A percentile compares a stretch with the other conserved stretches of the same genome.
phyloP scores from a whole-genome alignment of 2,888 invertebrate genomes.

The Anoncus sp. region DNA sequence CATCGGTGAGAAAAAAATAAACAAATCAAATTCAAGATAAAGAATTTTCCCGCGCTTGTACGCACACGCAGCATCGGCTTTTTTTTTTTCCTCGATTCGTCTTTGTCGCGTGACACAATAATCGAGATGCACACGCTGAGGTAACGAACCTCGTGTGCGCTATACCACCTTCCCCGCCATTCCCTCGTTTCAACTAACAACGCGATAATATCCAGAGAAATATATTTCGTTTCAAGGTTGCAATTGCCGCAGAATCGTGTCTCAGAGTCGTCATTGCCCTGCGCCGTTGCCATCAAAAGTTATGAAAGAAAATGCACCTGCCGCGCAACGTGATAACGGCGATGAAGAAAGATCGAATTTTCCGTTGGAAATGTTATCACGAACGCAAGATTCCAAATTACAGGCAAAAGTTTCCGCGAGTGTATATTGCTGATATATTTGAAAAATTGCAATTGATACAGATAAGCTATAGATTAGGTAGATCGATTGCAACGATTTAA shows the following conservation, averaged over 20 bases:
- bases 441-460: no score
- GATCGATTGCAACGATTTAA: no score
- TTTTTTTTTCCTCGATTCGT: not conserved
- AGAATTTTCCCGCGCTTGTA: slow-evolving; percentile 4
- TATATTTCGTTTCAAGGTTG: slow-evolving; percentile 13
- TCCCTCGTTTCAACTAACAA: not conserved
- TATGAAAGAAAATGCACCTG: slow-evolving; percentile 8
- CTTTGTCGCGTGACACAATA: slow-evolving; percentile 31
- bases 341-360: not conserved
- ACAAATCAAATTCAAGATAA: slow-evolving; percentile 22
- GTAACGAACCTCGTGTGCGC: not conserved
- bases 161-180: not conserved
- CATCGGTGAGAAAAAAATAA: not conserved
- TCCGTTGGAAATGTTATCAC: not conserved
- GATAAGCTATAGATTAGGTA: no score
- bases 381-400: not conserved
- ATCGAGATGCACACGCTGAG: slow-evolving; percentile 13
- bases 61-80: not conserved
- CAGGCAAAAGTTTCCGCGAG: not conserved
- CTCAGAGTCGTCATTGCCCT: not conserved
- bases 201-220: slow-evolving; percentile 2
- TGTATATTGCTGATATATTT: no score
- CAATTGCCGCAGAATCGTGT: slow-evolving; percentile 19
- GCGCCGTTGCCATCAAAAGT: not conserved
- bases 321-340: not conserved